Evolutionary conservation across 2,888 invertebrate species (phyloP), one percentile per base, ranked within the genome.

Genomic region (Plebejus melissa): DNA sequence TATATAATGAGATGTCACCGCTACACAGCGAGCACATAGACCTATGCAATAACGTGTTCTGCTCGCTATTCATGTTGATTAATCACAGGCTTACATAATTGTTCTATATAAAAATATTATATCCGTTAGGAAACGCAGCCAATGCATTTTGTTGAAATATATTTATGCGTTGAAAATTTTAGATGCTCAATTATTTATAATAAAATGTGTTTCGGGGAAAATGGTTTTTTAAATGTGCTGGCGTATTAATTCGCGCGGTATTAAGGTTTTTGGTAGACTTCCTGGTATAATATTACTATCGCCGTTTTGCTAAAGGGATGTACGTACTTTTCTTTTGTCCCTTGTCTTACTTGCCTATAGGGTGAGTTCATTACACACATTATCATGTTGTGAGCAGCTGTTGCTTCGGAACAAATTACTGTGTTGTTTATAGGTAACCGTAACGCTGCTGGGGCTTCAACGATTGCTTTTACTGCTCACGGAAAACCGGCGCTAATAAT

Each of bases 1-100:
- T 90, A 92, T 83, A 92, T 92, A 92, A 92, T 92, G 90, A 91
- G 89, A 87, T 89, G 91, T 89, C 90, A 90, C 88, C 85, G 86
- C 85, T 90, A 87, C 88, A 84, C 88, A 82, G 83, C 81, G 80
- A 81, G 88, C 90, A 91, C 86, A 92, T 90, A 89, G 88, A 87
- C 85, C 83, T 85, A 84, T 85, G 86, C 87, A 87, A 91, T 90
- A 90, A 91, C 90, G 87, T 87, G 84, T 82, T 82, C 83, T 79
- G 85, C 85, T 83, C 84, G 86, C 87, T 85, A 85, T 83, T 86
- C 90, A 86, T 87, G 87, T 89, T 89, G 89, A 91, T 90, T 91
- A 91, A 91, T 90, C 88, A 90, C 85, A 87, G 86, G 87, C 88
- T 90, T 82, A 81, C 82, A 82, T 82, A 83, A 83, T 82, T 82